Evolutionary conservation across 2,113 vertebrate genomes (phyloP), one percentile per base, ranked within the genome.

Genomic region (Neolamprologus kungweensis): DNA sequence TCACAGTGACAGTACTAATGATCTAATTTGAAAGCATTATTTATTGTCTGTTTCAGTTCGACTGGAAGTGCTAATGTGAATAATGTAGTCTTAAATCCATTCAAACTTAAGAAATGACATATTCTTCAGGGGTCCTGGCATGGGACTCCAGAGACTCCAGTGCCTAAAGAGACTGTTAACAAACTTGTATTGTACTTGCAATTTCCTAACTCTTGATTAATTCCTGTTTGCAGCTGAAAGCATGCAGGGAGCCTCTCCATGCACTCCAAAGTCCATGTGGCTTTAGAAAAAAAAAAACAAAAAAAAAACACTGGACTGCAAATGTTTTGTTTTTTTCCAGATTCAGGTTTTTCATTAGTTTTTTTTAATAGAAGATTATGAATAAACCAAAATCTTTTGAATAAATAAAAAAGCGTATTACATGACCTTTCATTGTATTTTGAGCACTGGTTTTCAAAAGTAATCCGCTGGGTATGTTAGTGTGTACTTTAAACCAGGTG

Each of bases 151-250:
- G 80, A 90, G 92, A 93, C 85, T 91, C 75, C 90, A 93, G 87
- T 92, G 93, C 93, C 95, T 94, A 92, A 93, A 94, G 88, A 93
- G 89, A 93, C 89, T 93, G 88, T 90, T 91, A 90, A 94, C 57
- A 58, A 35, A 87, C 80, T 85, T 86, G 92, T 94, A 88, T 92
- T 94, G 86, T 94, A 92, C 92, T 96, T 95, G 94, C 91, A 88
- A 87, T 83, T 90, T 87, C 89, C 89, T 89, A 93, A 87, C 92
- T 93, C 91, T 93, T 90, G 92, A 94, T 93, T 95, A 87, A 92
- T 92, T 96, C 94, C 95, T 95, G 93, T 96, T 93, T 93, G 95
- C 84, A 82, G 93, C 88, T 93, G 90, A 93, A 94, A 91, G 91
- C 93, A 91, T 91, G 91, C 93, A 92, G 93, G 91, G 91, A 94